Evolutionary conservation across 2,888 invertebrate genomes (phyloP), one percentile per base, ranked within the genome.

Genomic region (Tiliacea citrago): DNA sequence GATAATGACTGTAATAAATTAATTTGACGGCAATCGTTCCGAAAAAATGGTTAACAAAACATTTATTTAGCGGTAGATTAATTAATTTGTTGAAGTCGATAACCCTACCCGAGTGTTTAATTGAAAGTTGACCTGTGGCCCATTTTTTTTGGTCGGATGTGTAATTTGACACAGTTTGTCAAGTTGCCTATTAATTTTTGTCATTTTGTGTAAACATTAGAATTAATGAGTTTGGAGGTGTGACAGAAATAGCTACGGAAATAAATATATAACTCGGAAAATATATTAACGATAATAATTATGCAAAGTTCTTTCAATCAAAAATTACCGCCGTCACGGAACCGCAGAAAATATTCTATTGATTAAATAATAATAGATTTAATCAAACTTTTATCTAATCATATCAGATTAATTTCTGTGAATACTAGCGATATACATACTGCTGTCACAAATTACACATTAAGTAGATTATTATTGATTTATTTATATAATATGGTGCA

Each of bases 111-210:
- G 67, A 47, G 24, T 49, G 70, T 49, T 66, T 81, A 87, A 84
- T 82, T 82, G 70, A 79, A 61, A 51, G 81, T 69, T 84, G 82
- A 79, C 86, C 86, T 68, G 75, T 79, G 83, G 58, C 77, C 86
- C 49, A 88, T 82, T 86, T 71, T 77, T 68, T 68, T 73, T 74
- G 68, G 69, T 81, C 85, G 88, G 82, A 82, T 72, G 87, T 85
- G 78, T 86, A 72, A 58, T 82, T 72, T 80, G 68, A 73, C 77
- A 72, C 68, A 68, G 68, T 84, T 69, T 68, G 47, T 53, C 35
- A 67, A 69, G 61, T 67, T 68, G n/a, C 47, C 49, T 58, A 76
- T 73, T 70, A 60, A 45, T 49, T 61, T 73, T 35, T 65, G 29
- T 68, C 9, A 60, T 75, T 73, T 68, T 69, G 58, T 68, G 63